Conservation (phyloP, 2,797 vertebrate species). For the Phalanger gymnotis region DNA sequence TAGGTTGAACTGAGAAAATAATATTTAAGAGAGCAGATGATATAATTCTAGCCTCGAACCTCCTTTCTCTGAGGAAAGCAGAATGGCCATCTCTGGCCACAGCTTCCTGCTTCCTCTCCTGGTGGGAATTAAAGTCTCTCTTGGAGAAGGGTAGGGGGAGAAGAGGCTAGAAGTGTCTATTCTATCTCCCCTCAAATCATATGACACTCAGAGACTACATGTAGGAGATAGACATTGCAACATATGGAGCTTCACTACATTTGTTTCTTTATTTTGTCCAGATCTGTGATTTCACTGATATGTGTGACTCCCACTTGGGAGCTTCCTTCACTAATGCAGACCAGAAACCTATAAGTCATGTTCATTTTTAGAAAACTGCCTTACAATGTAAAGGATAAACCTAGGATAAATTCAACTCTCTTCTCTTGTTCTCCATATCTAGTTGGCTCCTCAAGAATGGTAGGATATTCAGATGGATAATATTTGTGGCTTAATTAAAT, state of each 20-base stretch:
- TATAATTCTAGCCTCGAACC: neutral
- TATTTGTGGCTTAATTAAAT: neutral
- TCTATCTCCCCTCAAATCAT: neutral
- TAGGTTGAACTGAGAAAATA: neutral
- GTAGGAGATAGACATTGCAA: neutral
- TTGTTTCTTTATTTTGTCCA: neutral
- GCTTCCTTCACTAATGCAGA: neutral
- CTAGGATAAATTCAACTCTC: neutral
- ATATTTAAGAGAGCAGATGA: neutral
- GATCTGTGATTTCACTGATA: neutral
- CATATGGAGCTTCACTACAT: neutral
- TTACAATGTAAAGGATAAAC: neutral
- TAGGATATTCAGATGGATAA: neutral
- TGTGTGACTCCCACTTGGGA: neutral
- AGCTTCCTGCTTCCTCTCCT: neutral
- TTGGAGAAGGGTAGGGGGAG: neutral
- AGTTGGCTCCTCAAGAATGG: neutral
- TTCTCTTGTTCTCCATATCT: neutral
- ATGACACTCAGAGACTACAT: neutral
- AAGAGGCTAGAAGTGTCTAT: neutral
- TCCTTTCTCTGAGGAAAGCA: neutral
- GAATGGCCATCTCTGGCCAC: neutral
- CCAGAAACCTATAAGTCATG: neutral
- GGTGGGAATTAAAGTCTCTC: neutral
- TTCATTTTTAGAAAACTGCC: neutral